Conservation (phyloP, 2,113 vertebrate genomes). For the Myrmecobius fasciatus region DNA sequence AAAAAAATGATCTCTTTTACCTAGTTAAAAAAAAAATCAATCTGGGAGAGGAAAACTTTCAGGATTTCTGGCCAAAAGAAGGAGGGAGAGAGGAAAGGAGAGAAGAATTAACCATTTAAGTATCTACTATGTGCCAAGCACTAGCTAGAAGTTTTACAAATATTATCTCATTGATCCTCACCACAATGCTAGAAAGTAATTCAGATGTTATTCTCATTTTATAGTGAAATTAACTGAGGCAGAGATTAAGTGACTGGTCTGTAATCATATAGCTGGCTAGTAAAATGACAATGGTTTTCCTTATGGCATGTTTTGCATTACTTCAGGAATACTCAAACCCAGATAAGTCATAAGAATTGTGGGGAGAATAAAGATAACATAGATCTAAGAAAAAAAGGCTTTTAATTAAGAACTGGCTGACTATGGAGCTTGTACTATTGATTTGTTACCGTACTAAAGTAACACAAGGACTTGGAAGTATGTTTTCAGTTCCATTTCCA, state of each 20-base stretch:
- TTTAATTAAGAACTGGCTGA: neutral
- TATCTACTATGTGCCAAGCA: neutral
- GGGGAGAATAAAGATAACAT: neutral
- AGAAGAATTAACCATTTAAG: neutral
- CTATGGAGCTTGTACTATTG: neutral
- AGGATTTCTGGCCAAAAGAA: too few relatives aligned
- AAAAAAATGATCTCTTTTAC: too few relatives aligned
- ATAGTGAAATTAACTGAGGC: conserved; percentile 17
- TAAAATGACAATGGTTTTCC: neutral
- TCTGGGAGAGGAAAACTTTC: too few relatives aligned
- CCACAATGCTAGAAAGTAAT: neutral
- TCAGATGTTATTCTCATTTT: neutral
- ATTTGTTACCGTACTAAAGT: neutral
- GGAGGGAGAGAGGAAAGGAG: too few relatives aligned
- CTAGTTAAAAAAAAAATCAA: too few relatives aligned
- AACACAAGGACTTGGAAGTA: neutral
- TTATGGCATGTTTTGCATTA: neutral
- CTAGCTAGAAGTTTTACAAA: neutral
- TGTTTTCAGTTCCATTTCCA: neutral
- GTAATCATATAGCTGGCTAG: neutral
- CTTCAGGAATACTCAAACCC: neutral
- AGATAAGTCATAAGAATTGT: neutral
- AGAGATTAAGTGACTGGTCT: neutral
- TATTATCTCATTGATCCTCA: neutral
- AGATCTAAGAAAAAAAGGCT: neutral